Base-by-base conservation (phyloP, 1,140 invertebrate species). In the Caenorhabditis tropicalis region DNA sequence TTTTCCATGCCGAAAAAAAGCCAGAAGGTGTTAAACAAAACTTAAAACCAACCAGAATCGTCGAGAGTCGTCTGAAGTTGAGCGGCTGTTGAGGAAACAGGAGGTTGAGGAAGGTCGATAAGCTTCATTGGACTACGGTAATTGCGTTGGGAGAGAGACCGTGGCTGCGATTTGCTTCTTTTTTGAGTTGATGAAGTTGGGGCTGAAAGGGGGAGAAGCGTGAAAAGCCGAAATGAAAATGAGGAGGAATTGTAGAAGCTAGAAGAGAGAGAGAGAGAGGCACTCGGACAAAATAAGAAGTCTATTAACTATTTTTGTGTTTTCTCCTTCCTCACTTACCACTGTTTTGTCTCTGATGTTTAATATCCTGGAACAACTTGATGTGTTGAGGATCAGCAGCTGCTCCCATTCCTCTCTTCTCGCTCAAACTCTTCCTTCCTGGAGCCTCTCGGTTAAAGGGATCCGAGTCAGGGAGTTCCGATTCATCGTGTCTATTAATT, bases 341-440 rank as follows among this genome's bases (percentile, higher is more conserved):
- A 86, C 85, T 86, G 29, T 86, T 87, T 74, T 87, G 86, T 24
- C 86, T 27, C 33, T 86, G 82, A 70, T 87, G 86, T 58, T 86
- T 86, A 31, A 87, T 87, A 16, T 87, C 70, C 46, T 87, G 86
- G 82, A 87, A 87, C 21, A 84, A 29, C 6, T 65, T 60, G 16
- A 86, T 60, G 27, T 87, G 85, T 10, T 79, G 60, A n/a, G 86
- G 85, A 84, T 87, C 86, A 46, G 53, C 87, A 1, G 60, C 43
- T 29, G 85, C 65, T 58, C 85, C 85, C 83, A 86, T 70, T 49
- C 82, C 83, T 49, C 86, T 70, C 56, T 86, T 86, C 36, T 87
- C 86, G 48, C 85, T 86, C n/a, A 87, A 36, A 70, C 81, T 84
- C 39, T 84, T 83, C 31, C 86, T 31, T 19, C 48, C 80, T 2